These are phyloP conservation scores for Manis crassicaudata DNA, from an alignment of 2,797 vertebrate genomes.

Conservation along the genomic window DNA sequence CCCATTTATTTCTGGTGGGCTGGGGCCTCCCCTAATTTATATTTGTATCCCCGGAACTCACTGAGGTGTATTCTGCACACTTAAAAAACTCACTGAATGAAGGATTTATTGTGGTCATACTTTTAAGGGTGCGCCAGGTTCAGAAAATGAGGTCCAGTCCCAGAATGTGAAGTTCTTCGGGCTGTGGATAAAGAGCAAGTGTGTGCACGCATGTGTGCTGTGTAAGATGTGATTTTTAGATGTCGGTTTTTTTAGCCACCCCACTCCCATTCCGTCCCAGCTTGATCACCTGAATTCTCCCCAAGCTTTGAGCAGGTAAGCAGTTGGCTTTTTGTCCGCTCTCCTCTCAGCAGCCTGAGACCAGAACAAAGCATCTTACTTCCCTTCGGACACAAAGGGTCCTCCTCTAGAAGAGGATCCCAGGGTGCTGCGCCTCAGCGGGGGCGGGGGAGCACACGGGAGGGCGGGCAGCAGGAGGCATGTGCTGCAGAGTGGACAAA, in stretches of 20 bases:
- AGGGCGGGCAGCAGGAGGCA: not conserved
- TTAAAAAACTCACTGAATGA: not conserved
- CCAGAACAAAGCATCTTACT: not conserved
- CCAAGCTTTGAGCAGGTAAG: not conserved
- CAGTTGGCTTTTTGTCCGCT: not conserved
- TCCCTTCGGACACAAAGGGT: not conserved
- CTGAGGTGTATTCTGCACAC: not conserved
- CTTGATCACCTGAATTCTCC: not conserved
- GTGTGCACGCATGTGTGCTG: accelerated
- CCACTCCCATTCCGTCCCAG: not conserved
- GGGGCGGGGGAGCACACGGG: accelerated
- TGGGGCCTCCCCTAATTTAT: not conserved
- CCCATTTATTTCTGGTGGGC: not conserved
- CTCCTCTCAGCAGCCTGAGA: not conserved
- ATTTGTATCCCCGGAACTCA: not conserved
- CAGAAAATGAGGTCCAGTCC: not conserved
- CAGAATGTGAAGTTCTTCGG: not conserved
- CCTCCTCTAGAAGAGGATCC: not conserved
- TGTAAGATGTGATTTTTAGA: not conserved
- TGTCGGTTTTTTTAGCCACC: not conserved
- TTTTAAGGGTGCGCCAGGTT: not conserved
- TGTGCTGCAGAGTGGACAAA: accelerated
- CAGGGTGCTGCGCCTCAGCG: accelerated
- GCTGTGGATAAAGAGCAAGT: not conserved
- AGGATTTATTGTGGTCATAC: not conserved